Conservation (phyloP, 2,888 invertebrate species). For the Diogma glabrata region DNA sequence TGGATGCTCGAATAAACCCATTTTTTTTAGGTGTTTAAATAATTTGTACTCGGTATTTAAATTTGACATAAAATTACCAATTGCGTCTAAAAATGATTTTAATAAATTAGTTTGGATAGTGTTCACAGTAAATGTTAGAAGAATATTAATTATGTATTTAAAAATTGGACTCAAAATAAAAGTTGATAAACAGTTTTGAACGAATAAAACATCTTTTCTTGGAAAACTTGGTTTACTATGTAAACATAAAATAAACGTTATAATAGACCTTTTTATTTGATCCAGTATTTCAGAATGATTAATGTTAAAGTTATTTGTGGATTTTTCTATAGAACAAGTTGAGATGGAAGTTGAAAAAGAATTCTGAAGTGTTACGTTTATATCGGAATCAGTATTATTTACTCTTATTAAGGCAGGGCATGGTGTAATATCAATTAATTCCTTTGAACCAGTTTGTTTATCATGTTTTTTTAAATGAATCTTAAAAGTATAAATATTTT, state of each 20-base stretch:
- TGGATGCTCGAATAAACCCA: neutral
- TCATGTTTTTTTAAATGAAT: constrained; percentile 1
- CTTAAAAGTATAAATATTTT: constrained; percentile 4
- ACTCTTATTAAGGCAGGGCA: neutral
- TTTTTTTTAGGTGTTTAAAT: neutral
- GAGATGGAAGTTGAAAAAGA: no score
- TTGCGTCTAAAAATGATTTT: neutral
- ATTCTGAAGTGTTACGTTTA: no score
- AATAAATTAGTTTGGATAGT: neutral
- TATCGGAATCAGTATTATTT: neutral
- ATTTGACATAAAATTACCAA: neutral
- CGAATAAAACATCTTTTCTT: neutral
- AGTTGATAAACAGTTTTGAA: neutral
- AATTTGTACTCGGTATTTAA: neutral
- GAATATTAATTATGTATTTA: neutral
- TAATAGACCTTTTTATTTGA: neutral
- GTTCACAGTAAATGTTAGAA: neutral
- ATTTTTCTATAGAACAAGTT: neutral
- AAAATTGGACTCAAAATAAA: neutral
- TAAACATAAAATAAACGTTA: neutral
- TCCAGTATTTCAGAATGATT: neutral
- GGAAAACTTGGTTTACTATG: neutral
- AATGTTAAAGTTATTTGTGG: neutral
- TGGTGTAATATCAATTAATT: no score
- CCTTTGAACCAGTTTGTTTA: neutral